Percentiles rank a stretch among this genome's conserved stretches.
Conservation (phyloP, 2,888 invertebrate genomes). For the Branchipolynoe longqiensis region DNA sequence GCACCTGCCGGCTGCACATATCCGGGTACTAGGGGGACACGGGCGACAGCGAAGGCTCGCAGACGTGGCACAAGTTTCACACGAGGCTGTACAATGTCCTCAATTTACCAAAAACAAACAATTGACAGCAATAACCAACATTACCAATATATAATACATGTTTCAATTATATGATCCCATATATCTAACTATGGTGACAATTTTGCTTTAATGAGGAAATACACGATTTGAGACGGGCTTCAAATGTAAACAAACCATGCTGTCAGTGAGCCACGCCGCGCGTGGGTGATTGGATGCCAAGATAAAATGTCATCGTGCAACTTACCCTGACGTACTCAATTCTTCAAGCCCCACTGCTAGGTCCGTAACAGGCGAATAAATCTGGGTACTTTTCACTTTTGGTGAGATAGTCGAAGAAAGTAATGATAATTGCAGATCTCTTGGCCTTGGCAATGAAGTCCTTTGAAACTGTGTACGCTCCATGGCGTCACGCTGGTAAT, state of each 20-base stretch:
- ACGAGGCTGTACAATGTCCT: background rate
- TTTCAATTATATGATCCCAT: no score
- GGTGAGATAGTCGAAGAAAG: constrained; percentile 27
- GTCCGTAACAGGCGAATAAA: constrained; percentile 59
- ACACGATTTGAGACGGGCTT: no score
- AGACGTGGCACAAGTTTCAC: no score
- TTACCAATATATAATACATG: background rate
- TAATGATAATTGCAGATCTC: constrained; percentile 1
- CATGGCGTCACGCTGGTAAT: constrained; percentile 20
- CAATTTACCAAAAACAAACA: background rate
- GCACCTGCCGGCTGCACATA: no score
- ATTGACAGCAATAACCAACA: background rate
- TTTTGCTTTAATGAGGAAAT: no score
- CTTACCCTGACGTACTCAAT: constrained; percentile 54
- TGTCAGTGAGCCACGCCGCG: background rate
- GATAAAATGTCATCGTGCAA: background rate
- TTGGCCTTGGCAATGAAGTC: constrained; percentile 43
- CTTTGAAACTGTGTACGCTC: constrained; percentile 25
- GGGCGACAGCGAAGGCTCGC: no score
- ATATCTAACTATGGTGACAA: background rate
- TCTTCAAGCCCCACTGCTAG: constrained; percentile 54
- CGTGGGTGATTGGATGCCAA: background rate
- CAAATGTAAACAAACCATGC: constrained; percentile 44
- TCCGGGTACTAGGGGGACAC: no score
- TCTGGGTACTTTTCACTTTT: background rate